Conservation (phyloP, 2,888 invertebrate species). For the Epirrita christyi region DNA sequence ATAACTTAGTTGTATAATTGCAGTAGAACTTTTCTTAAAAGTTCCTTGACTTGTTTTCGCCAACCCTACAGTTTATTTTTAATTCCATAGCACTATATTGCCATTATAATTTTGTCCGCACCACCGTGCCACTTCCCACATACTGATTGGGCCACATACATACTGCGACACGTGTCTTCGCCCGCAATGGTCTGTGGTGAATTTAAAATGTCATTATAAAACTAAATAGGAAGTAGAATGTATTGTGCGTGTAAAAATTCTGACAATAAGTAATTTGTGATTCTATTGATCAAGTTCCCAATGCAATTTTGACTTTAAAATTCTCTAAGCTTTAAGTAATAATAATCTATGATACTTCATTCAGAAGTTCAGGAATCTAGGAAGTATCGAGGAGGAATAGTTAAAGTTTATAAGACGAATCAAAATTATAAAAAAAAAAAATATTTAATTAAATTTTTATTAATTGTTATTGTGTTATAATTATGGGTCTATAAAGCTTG, state of each 20-base stretch:
- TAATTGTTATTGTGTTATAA: too few species aligned
- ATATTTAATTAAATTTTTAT: too few species aligned
- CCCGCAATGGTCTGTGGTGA: constrained; percentile 20
- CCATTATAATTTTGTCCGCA: constrained; percentile 50
- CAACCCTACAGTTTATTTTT: constrained; percentile 25
- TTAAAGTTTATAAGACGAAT: too few species aligned
- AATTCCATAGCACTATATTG: constrained; percentile 49
- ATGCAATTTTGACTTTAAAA: too few species aligned
- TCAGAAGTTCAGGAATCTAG: too few species aligned
- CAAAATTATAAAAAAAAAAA: too few species aligned
- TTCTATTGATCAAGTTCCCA: background rate
- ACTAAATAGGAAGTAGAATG: constrained; percentile 28
- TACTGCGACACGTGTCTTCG: constrained; percentile 41
- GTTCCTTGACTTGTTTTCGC: background rate
- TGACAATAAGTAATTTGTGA: constrained; percentile 8
- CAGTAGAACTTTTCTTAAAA: background rate
- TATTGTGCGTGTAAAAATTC: constrained; percentile 19
- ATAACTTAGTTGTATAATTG: too few species aligned
- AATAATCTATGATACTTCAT: too few species aligned
- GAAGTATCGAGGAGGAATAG: too few species aligned
- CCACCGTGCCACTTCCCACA: constrained; percentile 61
- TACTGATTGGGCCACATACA: constrained; percentile 50
- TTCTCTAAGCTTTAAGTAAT: too few species aligned
- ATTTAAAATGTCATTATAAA: constrained; percentile 21
- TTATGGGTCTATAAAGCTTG: too few species aligned